Evolutionary conservation across 2,888 invertebrate species (phyloP).

Genomic region (Parasteatoda lunata): DNA sequence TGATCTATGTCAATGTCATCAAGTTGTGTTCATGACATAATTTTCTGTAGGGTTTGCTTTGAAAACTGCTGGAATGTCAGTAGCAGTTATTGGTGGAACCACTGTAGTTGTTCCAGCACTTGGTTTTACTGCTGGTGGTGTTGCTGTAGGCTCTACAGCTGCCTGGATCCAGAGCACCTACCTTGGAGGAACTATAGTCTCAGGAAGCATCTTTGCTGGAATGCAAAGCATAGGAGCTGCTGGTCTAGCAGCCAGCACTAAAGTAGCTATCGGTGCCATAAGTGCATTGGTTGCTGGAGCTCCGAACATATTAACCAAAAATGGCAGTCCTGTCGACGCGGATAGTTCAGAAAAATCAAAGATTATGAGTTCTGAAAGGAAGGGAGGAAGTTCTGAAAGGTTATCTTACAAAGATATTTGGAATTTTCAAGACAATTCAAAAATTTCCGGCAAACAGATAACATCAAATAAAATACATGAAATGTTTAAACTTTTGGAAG

Average conservation of each 20-base stretch:
- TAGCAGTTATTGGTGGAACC: conserved; percentile 9
- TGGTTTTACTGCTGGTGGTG: conserved; percentile 22
- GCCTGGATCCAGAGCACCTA: conserved; percentile 21
- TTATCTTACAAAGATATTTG: too few relatives aligned
- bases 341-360: too few relatives aligned
- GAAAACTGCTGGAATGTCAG: neutral
- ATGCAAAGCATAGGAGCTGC: conserved; percentile 35
- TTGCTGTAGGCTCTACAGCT: conserved; percentile 19
- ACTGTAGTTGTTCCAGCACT: conserved; percentile 10
- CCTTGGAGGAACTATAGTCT: conserved; percentile 25
- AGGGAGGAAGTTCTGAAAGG: too few relatives aligned
- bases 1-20: too few relatives aligned
- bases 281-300: neutral
- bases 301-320: too few relatives aligned
- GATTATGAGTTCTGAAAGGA: too few relatives aligned
- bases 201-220: conserved; percentile 25
- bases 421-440: too few relatives aligned
- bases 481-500: too few relatives aligned
- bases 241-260: conserved; percentile 13
- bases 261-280: neutral
- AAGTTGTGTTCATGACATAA: too few relatives aligned
- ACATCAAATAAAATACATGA: too few relatives aligned
- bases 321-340: too few relatives aligned
- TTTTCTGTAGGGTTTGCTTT: conserved; percentile 6
- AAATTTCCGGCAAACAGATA: too few relatives aligned